A percentile compares a stretch with the other conserved stretches of the same genome.
Conservation (phyloP, 2,113 vertebrate genomes). For the Paradisaea rubra region DNA sequence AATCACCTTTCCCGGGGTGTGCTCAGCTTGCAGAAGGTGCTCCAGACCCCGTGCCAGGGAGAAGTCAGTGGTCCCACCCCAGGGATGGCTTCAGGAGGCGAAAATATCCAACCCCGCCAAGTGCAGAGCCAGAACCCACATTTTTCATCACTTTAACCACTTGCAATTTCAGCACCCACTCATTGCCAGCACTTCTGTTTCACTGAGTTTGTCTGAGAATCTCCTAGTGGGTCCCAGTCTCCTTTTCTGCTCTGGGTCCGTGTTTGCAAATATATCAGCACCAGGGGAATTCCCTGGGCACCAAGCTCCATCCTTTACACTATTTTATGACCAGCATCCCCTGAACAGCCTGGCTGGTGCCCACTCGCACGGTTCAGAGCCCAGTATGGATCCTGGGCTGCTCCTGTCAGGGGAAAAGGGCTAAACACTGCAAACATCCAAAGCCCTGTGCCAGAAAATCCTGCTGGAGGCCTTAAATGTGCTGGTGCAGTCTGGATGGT, state of each 20-base stretch:
- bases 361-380: neutral
- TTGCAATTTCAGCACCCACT: neutral
- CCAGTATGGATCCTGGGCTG: neutral
- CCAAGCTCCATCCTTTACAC: neutral
- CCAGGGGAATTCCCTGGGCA: neutral
- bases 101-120: neutral
- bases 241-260: neutral
- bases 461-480: neutral
- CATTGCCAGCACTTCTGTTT: neutral
- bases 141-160: neutral
- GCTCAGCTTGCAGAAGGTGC: accelerated
- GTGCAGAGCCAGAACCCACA: accelerated
- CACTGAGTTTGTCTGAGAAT: neutral
- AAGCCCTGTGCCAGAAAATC: neutral
- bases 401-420: neutral
- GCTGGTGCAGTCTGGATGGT: accelerated
- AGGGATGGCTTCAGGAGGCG: neutral
- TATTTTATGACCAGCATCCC: neutral
- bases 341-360: neutral
- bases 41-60: accelerated
- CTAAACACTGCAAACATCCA: neutral
- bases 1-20: neutral
- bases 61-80: neutral
- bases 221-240: neutral
- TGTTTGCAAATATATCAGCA: neutral